Evolutionary conservation across 1,140 invertebrate genomes (phyloP), one percentile per base, ranked within the genome.

Genomic region (Drosophila virilis): DNA sequence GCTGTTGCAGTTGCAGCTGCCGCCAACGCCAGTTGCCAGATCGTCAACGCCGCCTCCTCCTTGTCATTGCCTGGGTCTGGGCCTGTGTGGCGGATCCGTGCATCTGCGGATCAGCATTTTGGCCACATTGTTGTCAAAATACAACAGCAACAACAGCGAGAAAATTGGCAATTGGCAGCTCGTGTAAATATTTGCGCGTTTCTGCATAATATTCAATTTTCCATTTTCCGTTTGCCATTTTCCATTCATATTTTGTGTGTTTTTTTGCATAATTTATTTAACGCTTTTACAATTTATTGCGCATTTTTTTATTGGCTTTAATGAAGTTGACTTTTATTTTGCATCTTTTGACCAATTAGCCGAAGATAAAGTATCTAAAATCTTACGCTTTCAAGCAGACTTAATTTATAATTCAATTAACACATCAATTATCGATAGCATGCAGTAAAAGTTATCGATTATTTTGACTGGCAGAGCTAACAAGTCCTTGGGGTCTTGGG

Each of bases 111-210:
- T 62, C 67, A 67, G 67, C 80, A 74, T 78, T 83, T 83, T 69
- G 71, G 52, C 77, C 50, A 84, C 77, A 74, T 74, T 77, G 74
- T 85, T 80, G 81, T 77, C 77, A 83, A 15, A 52, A 33, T 17
- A 17, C 17, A 17, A 17, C 17, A 17, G 1, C 17, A 17, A 28
- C 8, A 10, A 15, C 5, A 35, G 46, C 17, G 46, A 46, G 8
- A 40, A 22, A 33, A n/a, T 35, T 17, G n/a, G 10, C 46, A 50
- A 50, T 59, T 43, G 57, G 28, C 55, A 45, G 55, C 57, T 55
- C 38, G 38, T 22, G 17, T 58, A 48, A 58, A 67, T 67, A 58
- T 65, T 46, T 50, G 28, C 48, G 48, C 48, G 13, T 58, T 50
- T 28, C 58, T 35, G 50, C 50, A 52, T 13, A 52, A 35, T 12